Evolutionary conservation across 2,113 vertebrate genomes (phyloP).

Genomic region (Crotalus tigris): DNA sequence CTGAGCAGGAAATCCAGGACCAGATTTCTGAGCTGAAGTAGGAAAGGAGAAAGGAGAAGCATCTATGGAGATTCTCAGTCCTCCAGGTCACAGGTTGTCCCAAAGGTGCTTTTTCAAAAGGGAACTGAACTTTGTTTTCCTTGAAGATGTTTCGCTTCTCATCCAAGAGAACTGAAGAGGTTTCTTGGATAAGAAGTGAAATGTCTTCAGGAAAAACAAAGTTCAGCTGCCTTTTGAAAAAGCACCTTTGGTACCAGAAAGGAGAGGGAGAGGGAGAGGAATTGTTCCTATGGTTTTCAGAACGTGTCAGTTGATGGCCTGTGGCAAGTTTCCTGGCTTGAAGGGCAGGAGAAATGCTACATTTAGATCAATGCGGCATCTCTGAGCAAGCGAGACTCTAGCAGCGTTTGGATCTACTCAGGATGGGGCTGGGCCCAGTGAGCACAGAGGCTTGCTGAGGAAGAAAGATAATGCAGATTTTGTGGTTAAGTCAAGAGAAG

Average conservation of each 20-base stretch:
- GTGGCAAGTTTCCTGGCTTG: background rate
- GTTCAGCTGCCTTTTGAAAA: background rate
- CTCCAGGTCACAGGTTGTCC: background rate
- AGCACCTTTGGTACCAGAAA: background rate
- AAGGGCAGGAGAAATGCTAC: background rate
- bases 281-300: constrained; percentile 44
- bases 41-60: constrained; percentile 50
- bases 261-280: constrained; percentile 28
- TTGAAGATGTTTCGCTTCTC: background rate
- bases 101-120: background rate
- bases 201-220: background rate
- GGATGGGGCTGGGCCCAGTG: background rate
- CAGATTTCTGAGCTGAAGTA: constrained; percentile 41
- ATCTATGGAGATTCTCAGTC: background rate
- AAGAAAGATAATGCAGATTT: background rate
- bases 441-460: background rate
- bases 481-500: background rate
- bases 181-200: background rate
- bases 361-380: background rate
- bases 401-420: background rate
- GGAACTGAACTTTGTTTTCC: background rate
- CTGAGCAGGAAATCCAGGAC: constrained; percentile 38
- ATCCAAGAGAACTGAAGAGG: background rate
- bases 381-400: background rate
- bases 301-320: constrained; percentile 17